Evolutionary conservation across 2,888 invertebrate species (phyloP), one percentile per base, ranked within the genome.

Genomic region (Notodonta ziczac): DNA sequence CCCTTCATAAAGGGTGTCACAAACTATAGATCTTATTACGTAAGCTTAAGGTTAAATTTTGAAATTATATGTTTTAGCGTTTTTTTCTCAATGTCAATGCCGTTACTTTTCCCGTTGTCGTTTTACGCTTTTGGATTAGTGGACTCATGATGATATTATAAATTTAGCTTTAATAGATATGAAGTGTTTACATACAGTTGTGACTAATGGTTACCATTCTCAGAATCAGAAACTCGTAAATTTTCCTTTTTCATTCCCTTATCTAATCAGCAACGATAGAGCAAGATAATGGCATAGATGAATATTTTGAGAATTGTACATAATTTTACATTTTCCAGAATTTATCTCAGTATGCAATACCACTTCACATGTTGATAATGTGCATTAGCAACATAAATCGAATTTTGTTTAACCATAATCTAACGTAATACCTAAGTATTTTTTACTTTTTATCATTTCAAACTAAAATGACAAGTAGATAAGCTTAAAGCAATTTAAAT

Each of bases 111-210:
- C 61, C 46, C 53, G 61, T 70, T 61, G 62, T 70, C 52, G 58
- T 63, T 70, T 66, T 60, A 73, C 57, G 54, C 55, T 69, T 59
- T 66, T 61, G 59, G 62, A 73, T 73, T 70, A 70, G 66, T 57
- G 7, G 58, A 54, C 16, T 55, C 60, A 59, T 70, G 61, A 62
- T 69, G 60, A 56, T 50, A 73, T 70, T 56, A 50, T 61, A 59
- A 58, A 13, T 68, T 24, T 58, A 61, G 35, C 24, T 61, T 60
- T 46, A 60, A 60, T 52, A 8, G 50, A 8, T 50, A 16, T 50
- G 4, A 48, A 14, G 52, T 52, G 32, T 32, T 12, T 52, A 32
- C 32, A 13, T 35, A 3, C 24, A 52, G 52, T 35, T 52, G 52
- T 52, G 52, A 52, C 24, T 52, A 52, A 52, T 32, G 32, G 12